These are phyloP conservation scores for Poicephalus meyeri DNA, from an alignment of 2,113 vertebrate species.

Conservation along the genomic window DNA sequence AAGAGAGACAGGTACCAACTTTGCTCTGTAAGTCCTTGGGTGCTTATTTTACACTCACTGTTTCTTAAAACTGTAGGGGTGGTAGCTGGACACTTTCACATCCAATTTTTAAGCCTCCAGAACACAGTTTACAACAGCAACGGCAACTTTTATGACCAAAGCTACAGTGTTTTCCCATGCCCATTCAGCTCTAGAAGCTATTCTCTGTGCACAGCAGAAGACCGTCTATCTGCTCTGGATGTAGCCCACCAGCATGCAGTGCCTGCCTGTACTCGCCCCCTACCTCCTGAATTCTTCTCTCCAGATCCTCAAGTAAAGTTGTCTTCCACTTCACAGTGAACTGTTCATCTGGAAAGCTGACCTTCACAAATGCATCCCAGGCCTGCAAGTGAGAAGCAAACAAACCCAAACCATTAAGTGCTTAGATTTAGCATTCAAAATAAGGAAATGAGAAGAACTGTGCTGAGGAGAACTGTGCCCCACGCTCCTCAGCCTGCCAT, in stretches of 20 bases:
- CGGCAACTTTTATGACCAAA: background rate
- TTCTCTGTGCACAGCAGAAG: background rate
- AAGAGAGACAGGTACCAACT: background rate
- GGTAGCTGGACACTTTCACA: background rate
- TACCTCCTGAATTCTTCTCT: slow-evolving; percentile 84
- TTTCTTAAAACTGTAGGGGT: background rate
- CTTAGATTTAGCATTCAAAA: background rate
- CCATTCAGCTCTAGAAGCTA: background rate
- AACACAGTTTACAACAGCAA: background rate
- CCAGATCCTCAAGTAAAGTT: slow-evolving; percentile 77
- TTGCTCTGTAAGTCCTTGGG: background rate
- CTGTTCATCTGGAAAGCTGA: slow-evolving; percentile 73
- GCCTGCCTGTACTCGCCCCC: background rate
- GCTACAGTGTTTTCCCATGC: fast-evolving
- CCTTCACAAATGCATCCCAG: slow-evolving; percentile 80
- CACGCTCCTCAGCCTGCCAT: background rate
- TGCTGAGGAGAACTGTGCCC: background rate
- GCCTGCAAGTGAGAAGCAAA: slow-evolving; percentile 65
- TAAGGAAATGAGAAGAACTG: background rate
- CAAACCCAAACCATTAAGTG: background rate
- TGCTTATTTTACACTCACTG: background rate
- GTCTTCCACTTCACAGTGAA: slow-evolving; percentile 77
- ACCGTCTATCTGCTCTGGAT: background rate
- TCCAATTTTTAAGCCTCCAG: background rate
- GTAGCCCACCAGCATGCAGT: background rate